Conservation (phyloP, 2,888 invertebrate species). For the Drosophila tanythrix region DNA sequence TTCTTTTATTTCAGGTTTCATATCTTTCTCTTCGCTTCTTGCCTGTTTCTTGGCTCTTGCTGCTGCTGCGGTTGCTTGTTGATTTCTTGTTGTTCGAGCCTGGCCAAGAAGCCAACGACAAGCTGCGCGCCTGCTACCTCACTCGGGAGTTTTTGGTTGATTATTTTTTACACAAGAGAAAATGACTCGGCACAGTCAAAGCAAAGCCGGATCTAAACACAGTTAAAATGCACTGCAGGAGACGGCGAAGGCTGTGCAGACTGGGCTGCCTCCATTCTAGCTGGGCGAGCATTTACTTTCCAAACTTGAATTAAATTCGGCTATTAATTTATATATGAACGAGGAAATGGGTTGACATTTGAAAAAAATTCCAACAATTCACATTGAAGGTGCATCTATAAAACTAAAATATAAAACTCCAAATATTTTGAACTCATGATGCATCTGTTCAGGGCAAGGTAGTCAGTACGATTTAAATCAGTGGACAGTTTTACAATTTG, state of each 20-base stretch:
- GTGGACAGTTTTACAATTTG: slow-evolving; percentile 50
- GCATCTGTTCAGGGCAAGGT: slow-evolving; percentile 62
- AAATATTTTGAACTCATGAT: background rate
- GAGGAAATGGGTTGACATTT: background rate
- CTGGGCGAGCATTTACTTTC: slow-evolving; percentile 58
- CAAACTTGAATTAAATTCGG: slow-evolving; percentile 52
- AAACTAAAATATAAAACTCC: background rate
- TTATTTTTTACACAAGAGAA: slow-evolving; percentile 55
- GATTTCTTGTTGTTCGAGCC: slow-evolving; percentile 52
- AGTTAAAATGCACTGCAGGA: slow-evolving; percentile 20
- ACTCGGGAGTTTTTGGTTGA: slow-evolving; percentile 39
- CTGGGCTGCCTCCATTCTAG: slow-evolving; percentile 51
- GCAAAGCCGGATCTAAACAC: slow-evolving; percentile 70
- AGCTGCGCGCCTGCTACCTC: slow-evolving; percentile 50
- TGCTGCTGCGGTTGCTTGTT: slow-evolving; percentile 27
- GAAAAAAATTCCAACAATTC: background rate
- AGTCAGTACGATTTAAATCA: slow-evolving; percentile 46
- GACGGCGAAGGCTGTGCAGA: slow-evolving; percentile 30
- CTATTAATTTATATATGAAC: slow-evolving; percentile 16
- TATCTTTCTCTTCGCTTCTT: slow-evolving; percentile 27
- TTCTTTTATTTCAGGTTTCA: slow-evolving; percentile 17
- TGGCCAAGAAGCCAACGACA: slow-evolving; percentile 63
- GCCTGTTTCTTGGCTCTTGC: slow-evolving; percentile 46
- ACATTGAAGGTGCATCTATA: background rate
- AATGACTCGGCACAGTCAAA: slow-evolving; percentile 50